Percentiles rank a stretch among this genome's conserved stretches.
phyloP scores from a whole-genome alignment of 2,113 vertebrate species.

The Actinemys pallida region DNA sequence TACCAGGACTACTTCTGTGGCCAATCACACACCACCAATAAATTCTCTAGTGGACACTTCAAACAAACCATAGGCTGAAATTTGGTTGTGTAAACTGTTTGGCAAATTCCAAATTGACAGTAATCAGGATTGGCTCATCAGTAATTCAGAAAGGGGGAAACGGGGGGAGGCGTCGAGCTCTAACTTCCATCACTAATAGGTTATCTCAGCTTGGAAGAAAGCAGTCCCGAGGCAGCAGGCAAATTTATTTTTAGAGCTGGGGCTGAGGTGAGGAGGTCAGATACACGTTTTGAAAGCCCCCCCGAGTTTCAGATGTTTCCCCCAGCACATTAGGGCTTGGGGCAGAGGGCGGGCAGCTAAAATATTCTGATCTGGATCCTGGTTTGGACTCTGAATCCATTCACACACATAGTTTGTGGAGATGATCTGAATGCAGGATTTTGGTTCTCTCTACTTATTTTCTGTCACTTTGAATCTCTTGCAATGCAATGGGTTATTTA shows the following conservation, averaged over 20 bases:
- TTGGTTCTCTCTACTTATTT: constrained; percentile 37
- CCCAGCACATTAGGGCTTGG: background rate
- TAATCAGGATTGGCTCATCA: background rate
- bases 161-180: background rate
- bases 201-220: background rate
- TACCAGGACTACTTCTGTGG: background rate
- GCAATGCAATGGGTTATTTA: background rate
- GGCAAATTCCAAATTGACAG: background rate
- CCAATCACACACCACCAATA: background rate
- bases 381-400: background rate
- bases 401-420: background rate
- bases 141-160: background rate
- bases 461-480: constrained; percentile 57
- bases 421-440: constrained; percentile 11
- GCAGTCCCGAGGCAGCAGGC: background rate
- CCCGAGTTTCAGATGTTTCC: background rate
- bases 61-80: background rate
- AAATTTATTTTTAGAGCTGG: background rate
- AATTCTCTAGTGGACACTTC: background rate
- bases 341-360: background rate
- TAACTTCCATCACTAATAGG: background rate
- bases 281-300: background rate
- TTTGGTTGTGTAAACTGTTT: background rate
- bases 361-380: background rate
- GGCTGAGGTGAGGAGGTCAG: background rate